phyloP scores from a whole-genome alignment of 2,888 invertebrate genomes.

The Aphidoletes aphidimyza region DNA sequence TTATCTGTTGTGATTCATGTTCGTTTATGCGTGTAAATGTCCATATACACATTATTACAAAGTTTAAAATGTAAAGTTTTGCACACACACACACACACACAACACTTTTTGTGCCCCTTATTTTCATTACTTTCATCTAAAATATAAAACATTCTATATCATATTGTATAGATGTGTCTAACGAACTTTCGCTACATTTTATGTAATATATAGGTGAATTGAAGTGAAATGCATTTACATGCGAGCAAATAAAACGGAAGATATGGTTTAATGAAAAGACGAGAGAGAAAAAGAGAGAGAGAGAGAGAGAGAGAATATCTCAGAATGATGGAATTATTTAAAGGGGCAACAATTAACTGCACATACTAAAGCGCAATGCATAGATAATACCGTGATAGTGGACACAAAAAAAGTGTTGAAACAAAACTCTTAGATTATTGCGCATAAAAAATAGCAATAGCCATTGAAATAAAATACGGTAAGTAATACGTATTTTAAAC shows the following conservation, averaged over 20 bases:
- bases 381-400: neutral
- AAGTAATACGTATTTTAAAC: too few relatives aligned
- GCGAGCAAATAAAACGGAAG: neutral
- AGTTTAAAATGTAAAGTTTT: neutral
- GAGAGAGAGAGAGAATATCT: neutral
- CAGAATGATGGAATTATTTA: neutral
- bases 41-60: conserved; percentile 7
- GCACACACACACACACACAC: too few relatives aligned
- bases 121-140: too few relatives aligned
- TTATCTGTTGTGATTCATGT: conserved; percentile 1
- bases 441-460: too few relatives aligned
- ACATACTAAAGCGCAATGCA: neutral
- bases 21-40: neutral
- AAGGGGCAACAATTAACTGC: neutral
- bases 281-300: neutral
- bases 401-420: neutral
- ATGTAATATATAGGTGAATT: too few relatives aligned
- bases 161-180: too few relatives aligned
- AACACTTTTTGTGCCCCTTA: too few relatives aligned
- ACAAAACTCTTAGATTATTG: neutral
- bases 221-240: neutral
- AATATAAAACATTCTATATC: too few relatives aligned
- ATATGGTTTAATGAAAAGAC: neutral
- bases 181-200: too few relatives aligned
- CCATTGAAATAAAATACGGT: too few relatives aligned